Base-by-base conservation (phyloP, 2,797 vertebrate genomes). In the Meda fulgida region DNA sequence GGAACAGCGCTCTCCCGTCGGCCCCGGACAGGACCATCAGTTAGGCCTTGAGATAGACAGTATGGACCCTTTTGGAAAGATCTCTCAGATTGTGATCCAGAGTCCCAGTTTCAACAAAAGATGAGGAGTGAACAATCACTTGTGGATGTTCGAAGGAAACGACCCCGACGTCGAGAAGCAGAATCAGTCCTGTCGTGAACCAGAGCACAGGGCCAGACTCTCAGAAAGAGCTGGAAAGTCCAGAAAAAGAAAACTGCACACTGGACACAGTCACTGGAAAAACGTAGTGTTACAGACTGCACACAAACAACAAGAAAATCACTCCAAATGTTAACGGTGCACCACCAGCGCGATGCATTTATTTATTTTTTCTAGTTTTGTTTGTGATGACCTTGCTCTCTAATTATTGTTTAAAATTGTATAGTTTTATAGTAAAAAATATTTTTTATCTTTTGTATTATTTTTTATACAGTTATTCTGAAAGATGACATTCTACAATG, bases 91-190 rank as follows among this genome's bases (percentile, higher is more conserved):
- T 31, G 92, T 93, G 0, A 95, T 97, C 70, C 95, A 96, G 82
- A 97, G 97, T 75, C 97, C 96, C 53, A 98, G 97, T 89, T 99
- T 98, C 86, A 96, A 96, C 88, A 95, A 97, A 79, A 93, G 96
- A 92, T 90, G 94, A 95, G 85, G 10, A 63, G 58, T 48, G 48
- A 76, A 53, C 10, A 29, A 71, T 78, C 43, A 16, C 66, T 66
- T 67, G 23, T 78, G 84, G 77, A 84, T 34, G 73, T 84, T 66
- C 21, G 19, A 60, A 85, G 77, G 67, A 78, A 55, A 48, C 11
- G 75, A 84, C 46, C 69, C 23, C 3, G 79, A 46, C 65, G 86
- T 80, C 70, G 7, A 73, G 51, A 55, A 83, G 84, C 58, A 83
- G 55, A 78, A 81, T 69, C 76, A 43, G 78, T 18, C 69, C 26